A percentile compares a stretch with the other conserved stretches of the same genome.
Conservation (phyloP, 2,797 vertebrate species). For the Epinephelus malabaricus region DNA sequence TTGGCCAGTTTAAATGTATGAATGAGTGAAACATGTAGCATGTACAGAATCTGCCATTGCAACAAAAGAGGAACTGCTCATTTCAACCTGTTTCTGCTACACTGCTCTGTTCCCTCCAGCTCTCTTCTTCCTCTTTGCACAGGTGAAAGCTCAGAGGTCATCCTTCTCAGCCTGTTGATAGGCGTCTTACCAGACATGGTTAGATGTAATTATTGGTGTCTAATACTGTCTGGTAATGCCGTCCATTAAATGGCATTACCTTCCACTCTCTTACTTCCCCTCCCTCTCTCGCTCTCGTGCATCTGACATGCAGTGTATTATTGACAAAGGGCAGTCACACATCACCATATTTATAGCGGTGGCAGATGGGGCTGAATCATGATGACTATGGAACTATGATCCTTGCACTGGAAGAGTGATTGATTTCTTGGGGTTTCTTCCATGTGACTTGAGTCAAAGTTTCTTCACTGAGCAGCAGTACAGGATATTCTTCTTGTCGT, state of each 20-base stretch:
- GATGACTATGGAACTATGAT: conserved; percentile 79
- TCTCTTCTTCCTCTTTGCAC: conserved; percentile 71
- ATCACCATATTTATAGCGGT: conserved; percentile 54
- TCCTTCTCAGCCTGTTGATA: conserved; percentile 89
- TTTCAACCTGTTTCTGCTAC: conserved; percentile 72
- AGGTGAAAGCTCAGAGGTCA: conserved; percentile 79
- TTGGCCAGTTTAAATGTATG: conserved; percentile 18
- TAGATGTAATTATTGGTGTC: conserved; percentile 95
- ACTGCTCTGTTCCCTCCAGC: conserved; percentile 68
- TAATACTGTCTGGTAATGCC: conserved; percentile 99
- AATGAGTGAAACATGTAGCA: conserved; percentile 32
- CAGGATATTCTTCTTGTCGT: background rate
- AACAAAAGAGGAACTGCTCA: conserved; percentile 57
- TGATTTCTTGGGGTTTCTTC: conserved; percentile 72
- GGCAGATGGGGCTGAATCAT: conserved; percentile 54
- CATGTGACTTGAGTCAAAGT: conserved; percentile 83
- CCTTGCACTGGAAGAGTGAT: conserved; percentile 81
- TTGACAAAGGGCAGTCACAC: conserved; percentile 47
- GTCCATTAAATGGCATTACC: conserved; percentile 89
- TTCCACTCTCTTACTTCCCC: conserved; percentile 82
- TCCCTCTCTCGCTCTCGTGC: conserved; percentile 67
- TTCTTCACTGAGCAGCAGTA: conserved; percentile 73
- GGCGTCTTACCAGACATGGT: conserved; percentile 99
- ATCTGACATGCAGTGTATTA: conserved; percentile 49
- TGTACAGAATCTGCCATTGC: background rate